Percentiles rank a stretch among this genome's conserved stretches.
phyloP scores from a whole-genome alignment of 2,113 vertebrate species.

The Ptyas mucosa region DNA sequence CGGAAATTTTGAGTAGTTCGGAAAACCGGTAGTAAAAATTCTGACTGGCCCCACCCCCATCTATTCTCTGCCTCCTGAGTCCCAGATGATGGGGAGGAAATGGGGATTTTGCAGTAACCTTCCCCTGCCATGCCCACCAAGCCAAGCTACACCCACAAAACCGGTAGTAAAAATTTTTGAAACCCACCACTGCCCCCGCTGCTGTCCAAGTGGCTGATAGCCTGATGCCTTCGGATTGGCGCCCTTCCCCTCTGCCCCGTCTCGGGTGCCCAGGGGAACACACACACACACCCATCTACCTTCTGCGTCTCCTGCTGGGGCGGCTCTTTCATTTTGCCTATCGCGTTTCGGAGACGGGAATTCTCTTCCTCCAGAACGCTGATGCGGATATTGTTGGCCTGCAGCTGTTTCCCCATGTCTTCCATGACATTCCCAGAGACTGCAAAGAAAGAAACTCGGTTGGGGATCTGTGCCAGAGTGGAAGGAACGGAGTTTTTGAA shows the following conservation, averaged over 20 bases:
- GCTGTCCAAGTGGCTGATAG: background rate
- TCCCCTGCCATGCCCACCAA: too few relatives aligned
- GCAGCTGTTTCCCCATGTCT: slow-evolving; percentile 89
- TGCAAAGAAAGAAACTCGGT: slow-evolving; percentile 37
- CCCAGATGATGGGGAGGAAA: too few relatives aligned
- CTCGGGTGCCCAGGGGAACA: background rate
- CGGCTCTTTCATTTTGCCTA: slow-evolving; percentile 73
- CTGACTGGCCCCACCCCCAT: too few relatives aligned
- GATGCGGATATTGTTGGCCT: slow-evolving; percentile 84
- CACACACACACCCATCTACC: slow-evolving; percentile 66
- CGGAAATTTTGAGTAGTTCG: too few relatives aligned
- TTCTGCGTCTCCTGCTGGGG: slow-evolving; percentile 54
- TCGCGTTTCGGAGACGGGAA: slow-evolving; percentile 57
- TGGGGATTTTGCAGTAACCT: too few relatives aligned
- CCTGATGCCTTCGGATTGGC: background rate
- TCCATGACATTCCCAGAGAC: slow-evolving; percentile 76
- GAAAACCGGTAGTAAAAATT: too few relatives aligned
- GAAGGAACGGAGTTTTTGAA: background rate
- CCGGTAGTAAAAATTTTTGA: too few relatives aligned
- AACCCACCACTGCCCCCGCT: background rate
- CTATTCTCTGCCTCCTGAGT: too few relatives aligned
- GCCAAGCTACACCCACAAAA: too few relatives aligned
- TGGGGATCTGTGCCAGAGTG: background rate
- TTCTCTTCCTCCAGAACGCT: slow-evolving; percentile 84
- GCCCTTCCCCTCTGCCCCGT: background rate